Base-by-base conservation (phyloP, 2,888 invertebrate species). In the Sisyra terminalis region DNA sequence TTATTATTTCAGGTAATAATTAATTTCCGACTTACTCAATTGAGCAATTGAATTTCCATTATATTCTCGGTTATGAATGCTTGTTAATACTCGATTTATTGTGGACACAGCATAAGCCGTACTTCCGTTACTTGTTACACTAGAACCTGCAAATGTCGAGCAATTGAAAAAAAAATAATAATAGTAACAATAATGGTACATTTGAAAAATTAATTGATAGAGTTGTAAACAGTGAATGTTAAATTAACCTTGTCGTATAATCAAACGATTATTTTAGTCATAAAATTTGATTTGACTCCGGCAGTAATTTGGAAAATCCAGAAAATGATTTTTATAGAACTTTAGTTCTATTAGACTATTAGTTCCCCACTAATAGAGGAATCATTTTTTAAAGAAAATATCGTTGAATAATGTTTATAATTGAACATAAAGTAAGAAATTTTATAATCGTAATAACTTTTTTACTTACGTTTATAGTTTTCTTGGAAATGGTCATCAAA, bases 141-240 rank as follows among this genome's bases (percentile, higher is more conserved):
- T 51, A 45, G 50, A 48, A 45, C 48, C 50, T 51, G 43, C 9
- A 45, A 47, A 10, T 11, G 24, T 16, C 16, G 9, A 39, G 13
- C 16, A 4, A 18, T 17, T n/a, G 6, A 39, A 39, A 34, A 8
- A 14, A 34, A 34, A 14, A 34, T 11, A 34, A 32, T 13, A 32
- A 13, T 32, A 32, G 9, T 6, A 13, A 13, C 3, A 34, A n/a
- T 11, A 14, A 14, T n/a, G n/a, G n/a, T n/a, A n/a, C n/a, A n/a
- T 11, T 34, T 34, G 15, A 34, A 34, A n/a, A 14, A 11, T n/a
- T 34, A 2, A 7, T 34, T 11, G 34, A 34, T 34, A 34, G n/a
- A n/a, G 13, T 14, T 3, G 8, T 3, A 2, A 34, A 34, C 6
- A n/a, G n/a, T n/a, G n/a, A n/a, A n/a, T 24, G 7, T 24, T 24